Percentiles rank a stretch among this genome's conserved stretches.
These are phyloP conservation scores for Aptenodytes forsteri DNA, from an alignment of 2,113 vertebrate species.

Conservation along the genomic window DNA sequence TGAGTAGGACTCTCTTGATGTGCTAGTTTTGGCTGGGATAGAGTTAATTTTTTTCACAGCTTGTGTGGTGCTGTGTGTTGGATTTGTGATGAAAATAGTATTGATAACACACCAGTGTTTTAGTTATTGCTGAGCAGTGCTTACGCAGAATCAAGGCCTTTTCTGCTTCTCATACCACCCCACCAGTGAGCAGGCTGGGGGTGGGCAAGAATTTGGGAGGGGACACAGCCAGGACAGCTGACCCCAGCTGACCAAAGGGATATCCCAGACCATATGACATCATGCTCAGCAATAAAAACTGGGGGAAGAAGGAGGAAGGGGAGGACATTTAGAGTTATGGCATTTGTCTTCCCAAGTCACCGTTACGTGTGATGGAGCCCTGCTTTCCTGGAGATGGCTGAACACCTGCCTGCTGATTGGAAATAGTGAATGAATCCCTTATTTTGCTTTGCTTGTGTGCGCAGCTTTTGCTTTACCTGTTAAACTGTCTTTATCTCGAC, in stretches of 20 bases:
- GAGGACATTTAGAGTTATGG: background rate
- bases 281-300: background rate
- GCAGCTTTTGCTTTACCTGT: background rate
- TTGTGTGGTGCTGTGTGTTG: background rate
- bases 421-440: background rate
- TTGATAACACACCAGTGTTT: background rate
- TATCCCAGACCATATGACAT: background rate
- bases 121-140: background rate
- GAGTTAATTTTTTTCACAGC: background rate
- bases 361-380: fast-evolving
- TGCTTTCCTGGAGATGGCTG: background rate
- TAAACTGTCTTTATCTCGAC: background rate
- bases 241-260: background rate
- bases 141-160: background rate
- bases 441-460: background rate
- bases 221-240: background rate
- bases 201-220: background rate
- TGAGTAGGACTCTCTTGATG: background rate
- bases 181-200: background rate
- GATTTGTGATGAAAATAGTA: background rate
- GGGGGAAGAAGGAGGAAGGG: background rate
- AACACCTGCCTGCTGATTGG: background rate
- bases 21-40: background rate
- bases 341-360: background rate
- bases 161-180: background rate